Conservation (phyloP, 2,797 vertebrate genomes). For the Sphenopsis melanotis region DNA sequence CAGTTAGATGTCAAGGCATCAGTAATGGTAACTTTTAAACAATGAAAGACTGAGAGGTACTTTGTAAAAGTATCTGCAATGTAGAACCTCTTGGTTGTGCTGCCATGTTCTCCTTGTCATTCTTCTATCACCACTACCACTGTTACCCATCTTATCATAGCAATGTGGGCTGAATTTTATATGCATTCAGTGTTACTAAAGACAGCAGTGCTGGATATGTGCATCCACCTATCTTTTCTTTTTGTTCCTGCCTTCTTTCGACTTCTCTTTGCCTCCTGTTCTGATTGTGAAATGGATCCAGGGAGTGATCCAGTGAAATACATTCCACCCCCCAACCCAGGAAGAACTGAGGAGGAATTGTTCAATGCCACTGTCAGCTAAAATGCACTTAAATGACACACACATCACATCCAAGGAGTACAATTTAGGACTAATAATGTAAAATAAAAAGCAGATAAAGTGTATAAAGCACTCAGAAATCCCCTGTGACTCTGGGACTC, state of each 20-base stretch:
- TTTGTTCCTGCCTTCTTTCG: not conserved
- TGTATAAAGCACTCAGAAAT: not conserved
- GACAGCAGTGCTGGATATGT: not conserved
- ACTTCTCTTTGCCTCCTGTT: not conserved
- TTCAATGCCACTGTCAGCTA: not conserved
- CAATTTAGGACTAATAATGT: not conserved
- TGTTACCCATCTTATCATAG: not conserved
- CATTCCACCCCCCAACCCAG: not conserved
- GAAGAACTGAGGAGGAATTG: not conserved
- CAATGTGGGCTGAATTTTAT: not conserved
- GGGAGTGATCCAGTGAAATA: not conserved
- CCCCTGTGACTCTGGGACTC: not conserved
- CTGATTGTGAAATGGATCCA: not conserved
- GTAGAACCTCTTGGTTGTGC: not conserved
- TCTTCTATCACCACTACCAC: not conserved
- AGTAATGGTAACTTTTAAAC: not conserved
- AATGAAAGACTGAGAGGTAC: not conserved
- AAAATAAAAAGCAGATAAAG: not conserved
- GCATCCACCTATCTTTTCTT: not conserved
- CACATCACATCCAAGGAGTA: not conserved
- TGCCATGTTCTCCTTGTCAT: not conserved
- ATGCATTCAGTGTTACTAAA: not conserved
- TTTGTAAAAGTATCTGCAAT: not conserved
- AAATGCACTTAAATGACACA: not conserved
- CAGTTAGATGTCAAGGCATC: not conserved